These are phyloP conservation scores for Galerucella pusilla DNA, from an alignment of 2,888 invertebrate species.

Conservation along the genomic window DNA sequence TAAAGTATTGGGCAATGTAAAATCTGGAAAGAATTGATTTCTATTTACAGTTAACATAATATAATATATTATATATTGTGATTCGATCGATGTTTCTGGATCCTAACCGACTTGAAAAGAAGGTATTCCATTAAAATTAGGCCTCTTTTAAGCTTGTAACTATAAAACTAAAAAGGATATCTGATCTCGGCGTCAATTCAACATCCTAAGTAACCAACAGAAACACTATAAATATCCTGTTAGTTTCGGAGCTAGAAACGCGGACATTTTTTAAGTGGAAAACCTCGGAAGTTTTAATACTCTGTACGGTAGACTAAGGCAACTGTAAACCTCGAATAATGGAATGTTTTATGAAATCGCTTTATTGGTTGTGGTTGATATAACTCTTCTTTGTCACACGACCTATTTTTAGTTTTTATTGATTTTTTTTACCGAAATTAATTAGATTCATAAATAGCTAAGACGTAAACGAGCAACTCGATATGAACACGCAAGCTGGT, in stretches of 20 bases:
- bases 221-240: constrained; percentile 8
- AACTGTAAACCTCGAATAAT: constrained; percentile 63
- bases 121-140: constrained; percentile 12
- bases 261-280: constrained; percentile 12
- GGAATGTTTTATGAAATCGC: constrained; percentile 65
- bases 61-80: neutral
- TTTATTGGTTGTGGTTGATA: constrained; percentile 48
- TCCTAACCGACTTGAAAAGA: neutral
- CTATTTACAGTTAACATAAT: neutral
- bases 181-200: neutral
- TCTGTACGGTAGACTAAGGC: constrained; percentile 59
- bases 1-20: too few relatives aligned
- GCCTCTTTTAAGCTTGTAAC: constrained; percentile 5
- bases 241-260: constrained; percentile 5
- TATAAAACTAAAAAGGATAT: constrained; percentile 1
- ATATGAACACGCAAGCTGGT: constrained; percentile 42
- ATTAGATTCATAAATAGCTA: constrained; percentile 50
- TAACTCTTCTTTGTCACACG: constrained; percentile 49
- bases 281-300: constrained; percentile 11
- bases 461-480: constrained; percentile 47
- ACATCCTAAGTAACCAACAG: neutral
- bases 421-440: constrained; percentile 42
- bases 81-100: constrained; percentile 9
- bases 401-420: constrained; percentile 41
- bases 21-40: too few relatives aligned